phyloP scores from a whole-genome alignment of 2,888 invertebrate genomes.

The Augiades crinisus region DNA sequence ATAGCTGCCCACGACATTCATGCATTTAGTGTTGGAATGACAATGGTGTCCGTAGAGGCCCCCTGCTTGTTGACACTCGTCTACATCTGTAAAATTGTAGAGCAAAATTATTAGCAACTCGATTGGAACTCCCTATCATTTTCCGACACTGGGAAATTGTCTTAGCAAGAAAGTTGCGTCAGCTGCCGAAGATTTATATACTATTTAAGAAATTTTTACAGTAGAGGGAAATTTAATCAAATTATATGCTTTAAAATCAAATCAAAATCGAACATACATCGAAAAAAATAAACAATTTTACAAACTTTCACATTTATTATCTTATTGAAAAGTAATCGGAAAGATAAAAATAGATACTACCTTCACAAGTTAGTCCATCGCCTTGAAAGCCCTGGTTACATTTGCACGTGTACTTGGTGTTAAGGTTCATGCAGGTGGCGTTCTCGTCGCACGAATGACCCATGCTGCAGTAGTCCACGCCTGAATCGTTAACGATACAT shows the following conservation, averaged over 20 bases:
- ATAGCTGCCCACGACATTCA: conserved; percentile 91
- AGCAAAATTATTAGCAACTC: too few species aligned
- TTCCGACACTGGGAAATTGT: too few species aligned
- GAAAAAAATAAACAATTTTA: too few species aligned
- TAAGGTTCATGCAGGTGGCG: conserved; percentile 95
- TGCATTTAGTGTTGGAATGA: conserved; percentile 90
- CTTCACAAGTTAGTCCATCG: conserved; percentile 89
- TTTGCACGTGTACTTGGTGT: conserved; percentile 94
- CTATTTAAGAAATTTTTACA: too few species aligned
- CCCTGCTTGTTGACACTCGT: conserved; percentile 91
- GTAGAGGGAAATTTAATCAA: too few species aligned
- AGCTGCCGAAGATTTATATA: too few species aligned
- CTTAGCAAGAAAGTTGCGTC: too few species aligned
- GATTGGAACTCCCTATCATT: too few species aligned
- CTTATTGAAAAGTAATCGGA: background rate
- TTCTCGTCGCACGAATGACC: conserved; percentile 95
- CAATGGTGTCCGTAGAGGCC: conserved; percentile 92
- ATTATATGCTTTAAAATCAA: too few species aligned
- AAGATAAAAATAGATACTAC: conserved; percentile 52
- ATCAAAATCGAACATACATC: too few species aligned
- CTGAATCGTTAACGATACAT: conserved; percentile 61
- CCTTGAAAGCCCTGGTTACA: conserved; percentile 95
- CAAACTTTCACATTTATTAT: too few species aligned
- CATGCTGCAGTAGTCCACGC: conserved; percentile 93
- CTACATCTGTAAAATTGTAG: conserved; percentile 90